Percentiles rank a stretch among this genome's conserved stretches.
Conservation (phyloP, 1,140 invertebrate species). For the Drosophila kikkawai region DNA sequence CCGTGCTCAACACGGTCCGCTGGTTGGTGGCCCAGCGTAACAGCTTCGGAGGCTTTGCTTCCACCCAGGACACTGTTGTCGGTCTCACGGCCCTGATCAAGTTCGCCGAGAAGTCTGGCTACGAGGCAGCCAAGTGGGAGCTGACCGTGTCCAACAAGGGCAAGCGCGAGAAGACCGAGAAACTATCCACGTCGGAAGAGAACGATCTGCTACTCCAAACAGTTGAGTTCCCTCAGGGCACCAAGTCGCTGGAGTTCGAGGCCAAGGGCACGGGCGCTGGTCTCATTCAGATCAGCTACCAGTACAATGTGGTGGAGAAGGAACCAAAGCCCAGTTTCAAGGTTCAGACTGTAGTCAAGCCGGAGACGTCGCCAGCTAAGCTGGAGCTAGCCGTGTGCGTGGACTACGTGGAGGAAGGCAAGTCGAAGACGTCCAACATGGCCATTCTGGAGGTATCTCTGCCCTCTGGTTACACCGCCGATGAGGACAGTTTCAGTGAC, state of each 20-base stretch:
- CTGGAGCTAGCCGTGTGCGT: constrained; percentile 91
- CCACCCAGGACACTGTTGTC: constrained; percentile 89
- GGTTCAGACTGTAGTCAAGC: constrained; percentile 90
- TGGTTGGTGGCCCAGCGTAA: constrained; percentile 92
- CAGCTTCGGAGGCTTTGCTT: constrained; percentile 91
- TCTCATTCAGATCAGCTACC: constrained; percentile 91
- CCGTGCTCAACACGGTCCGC: constrained; percentile 86
- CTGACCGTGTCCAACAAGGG: constrained; percentile 60
- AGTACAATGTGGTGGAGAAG: constrained; percentile 93
- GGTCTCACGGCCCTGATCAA: constrained; percentile 88
- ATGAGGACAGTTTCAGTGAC: constrained; percentile 65
- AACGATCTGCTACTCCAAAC: constrained; percentile 75
- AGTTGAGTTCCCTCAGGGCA: constrained; percentile 75
- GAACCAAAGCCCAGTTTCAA: constrained; percentile 93
- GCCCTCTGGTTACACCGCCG: constrained; percentile 91
- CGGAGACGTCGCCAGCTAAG: constrained; percentile 89
- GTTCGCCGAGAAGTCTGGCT: constrained; percentile 85
- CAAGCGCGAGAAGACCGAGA: constrained; percentile 65
- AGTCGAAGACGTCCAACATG: constrained; percentile 90
- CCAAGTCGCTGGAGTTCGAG: constrained; percentile 86
- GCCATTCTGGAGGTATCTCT: constrained; percentile 94
- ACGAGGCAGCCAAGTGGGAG: constrained; percentile 67
- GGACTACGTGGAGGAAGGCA: constrained; percentile 71
- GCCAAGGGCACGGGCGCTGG: constrained; percentile 91
- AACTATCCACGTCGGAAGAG: constrained; percentile 58